phyloP scores from a whole-genome alignment of 2,888 invertebrate genomes.

The Uloborus plumipes region DNA sequence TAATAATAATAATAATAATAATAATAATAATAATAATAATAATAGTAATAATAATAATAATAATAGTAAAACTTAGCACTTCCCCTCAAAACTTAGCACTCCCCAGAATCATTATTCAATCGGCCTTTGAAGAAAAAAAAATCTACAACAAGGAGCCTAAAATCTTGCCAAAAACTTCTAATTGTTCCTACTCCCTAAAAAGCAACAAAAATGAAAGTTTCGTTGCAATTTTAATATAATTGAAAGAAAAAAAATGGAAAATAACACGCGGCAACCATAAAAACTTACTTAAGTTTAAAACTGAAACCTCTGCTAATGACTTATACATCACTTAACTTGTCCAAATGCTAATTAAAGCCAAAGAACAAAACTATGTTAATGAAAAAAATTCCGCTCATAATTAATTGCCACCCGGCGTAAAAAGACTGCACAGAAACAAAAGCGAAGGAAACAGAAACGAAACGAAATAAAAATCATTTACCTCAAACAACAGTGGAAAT shows the following conservation, averaged over 20 bases:
- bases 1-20: too few relatives aligned
- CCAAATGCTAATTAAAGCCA: conserved; percentile 61
- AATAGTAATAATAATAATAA: too few relatives aligned
- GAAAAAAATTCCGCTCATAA: too few relatives aligned
- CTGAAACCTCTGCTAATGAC: conserved; percentile 50
- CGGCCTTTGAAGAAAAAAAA: too few relatives aligned
- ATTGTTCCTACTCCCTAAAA: neutral
- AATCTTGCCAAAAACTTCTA: too few relatives aligned
- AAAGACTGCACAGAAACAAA: neutral
- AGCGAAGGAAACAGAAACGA: conserved; percentile 21
- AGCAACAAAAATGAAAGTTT: neutral
- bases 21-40: too few relatives aligned
- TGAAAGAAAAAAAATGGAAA: conserved; percentile 13
- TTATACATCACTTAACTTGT: conserved; percentile 56
- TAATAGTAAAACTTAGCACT: too few relatives aligned
- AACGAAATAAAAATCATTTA: conserved; percentile 39
- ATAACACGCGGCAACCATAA: conserved; percentile 29
- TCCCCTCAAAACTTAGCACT: too few relatives aligned
- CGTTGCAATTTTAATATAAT: neutral
- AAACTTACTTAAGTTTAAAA: conserved; percentile 54
- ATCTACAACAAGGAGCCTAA: too few relatives aligned
- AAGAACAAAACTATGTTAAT: conserved; percentile 11
- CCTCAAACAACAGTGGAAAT: conserved; percentile 36
- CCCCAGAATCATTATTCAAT: too few relatives aligned
- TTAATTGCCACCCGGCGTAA: too few relatives aligned